Conservation (phyloP, 2,888 invertebrate genomes). For the Mythimna ferrago region DNA sequence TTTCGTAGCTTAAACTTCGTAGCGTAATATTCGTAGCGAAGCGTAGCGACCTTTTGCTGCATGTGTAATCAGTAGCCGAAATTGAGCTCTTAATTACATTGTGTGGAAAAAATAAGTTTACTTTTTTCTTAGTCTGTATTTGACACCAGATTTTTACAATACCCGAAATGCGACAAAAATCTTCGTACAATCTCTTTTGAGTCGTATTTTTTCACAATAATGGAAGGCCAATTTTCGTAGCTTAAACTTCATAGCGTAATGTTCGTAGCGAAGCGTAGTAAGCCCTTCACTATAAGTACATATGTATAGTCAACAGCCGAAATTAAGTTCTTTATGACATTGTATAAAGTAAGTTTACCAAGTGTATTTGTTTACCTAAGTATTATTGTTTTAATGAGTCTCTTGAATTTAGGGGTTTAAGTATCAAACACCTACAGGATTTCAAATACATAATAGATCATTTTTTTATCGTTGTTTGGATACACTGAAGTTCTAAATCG, state of each 20-base stretch:
- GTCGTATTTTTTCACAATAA: too few relatives aligned
- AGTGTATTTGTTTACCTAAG: background rate
- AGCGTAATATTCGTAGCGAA: slow-evolving; percentile 10
- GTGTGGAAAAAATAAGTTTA: background rate
- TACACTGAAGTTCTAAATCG: background rate
- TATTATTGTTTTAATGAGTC: background rate
- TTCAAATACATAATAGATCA: background rate
- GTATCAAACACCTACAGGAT: background rate
- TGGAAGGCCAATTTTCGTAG: background rate
- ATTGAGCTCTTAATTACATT: background rate
- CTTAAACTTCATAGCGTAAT: background rate
- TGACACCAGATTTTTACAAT: too few relatives aligned
- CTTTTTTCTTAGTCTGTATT: too few relatives aligned
- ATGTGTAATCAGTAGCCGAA: background rate
- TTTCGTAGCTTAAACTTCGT: background rate
- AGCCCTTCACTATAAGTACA: background rate
- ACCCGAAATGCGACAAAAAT: too few relatives aligned
- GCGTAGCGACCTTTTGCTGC: background rate
- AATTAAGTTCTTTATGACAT: background rate
- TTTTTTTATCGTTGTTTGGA: too few relatives aligned
- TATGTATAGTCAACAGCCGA: background rate
- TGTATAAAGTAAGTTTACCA: background rate
- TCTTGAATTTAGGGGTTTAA: background rate
- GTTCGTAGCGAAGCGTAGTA: background rate
- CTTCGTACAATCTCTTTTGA: too few relatives aligned